Evolutionary conservation across 2,113 vertebrate species (phyloP).

Genomic region (Lamprotornis superbus): DNA sequence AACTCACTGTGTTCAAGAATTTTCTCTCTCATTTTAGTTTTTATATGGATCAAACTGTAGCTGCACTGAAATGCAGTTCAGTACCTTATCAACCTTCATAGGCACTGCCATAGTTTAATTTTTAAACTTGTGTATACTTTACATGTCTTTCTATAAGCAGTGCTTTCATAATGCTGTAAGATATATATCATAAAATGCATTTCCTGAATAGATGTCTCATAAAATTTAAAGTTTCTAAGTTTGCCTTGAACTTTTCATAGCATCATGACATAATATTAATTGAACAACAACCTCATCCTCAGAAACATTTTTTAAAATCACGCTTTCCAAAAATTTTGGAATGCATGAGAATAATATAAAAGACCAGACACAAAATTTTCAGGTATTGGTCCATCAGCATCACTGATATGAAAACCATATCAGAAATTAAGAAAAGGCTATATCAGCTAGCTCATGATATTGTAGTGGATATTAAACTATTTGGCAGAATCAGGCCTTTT

Average conservation of each 20-base stretch:
- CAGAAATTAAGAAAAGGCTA: neutral
- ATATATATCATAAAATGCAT: neutral
- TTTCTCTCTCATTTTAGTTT: neutral
- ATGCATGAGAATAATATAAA: neutral
- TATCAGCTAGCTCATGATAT: neutral
- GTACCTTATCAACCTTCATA: neutral
- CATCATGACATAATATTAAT: neutral
- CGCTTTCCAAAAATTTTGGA: neutral
- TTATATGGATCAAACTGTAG: neutral
- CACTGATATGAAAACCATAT: neutral
- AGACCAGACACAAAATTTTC: neutral
- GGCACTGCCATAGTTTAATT: neutral
- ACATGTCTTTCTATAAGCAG: neutral
- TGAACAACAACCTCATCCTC: neutral
- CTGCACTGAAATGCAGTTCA: neutral
- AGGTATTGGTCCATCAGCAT: fast-evolving
- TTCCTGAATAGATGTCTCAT: neutral
- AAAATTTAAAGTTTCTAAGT: neutral
- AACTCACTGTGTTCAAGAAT: neutral
- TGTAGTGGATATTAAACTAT: neutral
- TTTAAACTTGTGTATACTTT: neutral
- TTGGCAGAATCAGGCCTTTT: neutral
- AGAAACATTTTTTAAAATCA: neutral
- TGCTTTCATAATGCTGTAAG: neutral
- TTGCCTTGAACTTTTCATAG: neutral